phyloP scores from a whole-genome alignment of 2,797 vertebrate species.

The Catharus ustulatus region DNA sequence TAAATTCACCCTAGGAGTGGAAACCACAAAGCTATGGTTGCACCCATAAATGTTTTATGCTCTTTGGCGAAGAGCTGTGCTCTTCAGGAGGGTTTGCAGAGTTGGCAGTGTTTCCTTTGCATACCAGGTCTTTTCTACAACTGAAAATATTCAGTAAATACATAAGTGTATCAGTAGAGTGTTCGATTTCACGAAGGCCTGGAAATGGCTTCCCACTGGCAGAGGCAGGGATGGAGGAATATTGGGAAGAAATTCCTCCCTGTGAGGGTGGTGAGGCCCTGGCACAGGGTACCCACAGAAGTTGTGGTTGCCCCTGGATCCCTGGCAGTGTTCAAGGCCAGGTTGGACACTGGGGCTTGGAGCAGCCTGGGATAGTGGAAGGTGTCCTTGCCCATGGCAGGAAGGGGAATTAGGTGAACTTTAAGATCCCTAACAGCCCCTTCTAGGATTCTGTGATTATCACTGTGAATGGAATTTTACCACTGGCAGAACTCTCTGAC shows the following conservation, averaged over 20 bases:
- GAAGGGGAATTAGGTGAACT: neutral
- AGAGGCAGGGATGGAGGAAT: neutral
- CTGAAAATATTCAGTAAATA: neutral
- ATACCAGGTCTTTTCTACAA: neutral
- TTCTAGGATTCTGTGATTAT: neutral
- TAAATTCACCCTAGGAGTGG: neutral
- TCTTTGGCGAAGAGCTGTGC: neutral
- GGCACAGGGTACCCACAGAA: neutral
- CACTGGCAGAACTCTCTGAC: neutral
- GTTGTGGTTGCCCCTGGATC: neutral
- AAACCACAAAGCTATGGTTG: neutral
- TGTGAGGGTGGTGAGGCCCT: neutral
- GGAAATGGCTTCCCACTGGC: neutral
- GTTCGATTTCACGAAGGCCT: neutral
- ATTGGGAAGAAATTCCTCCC: neutral
- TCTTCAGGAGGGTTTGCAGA: neutral
- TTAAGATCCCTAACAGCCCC: accelerated
- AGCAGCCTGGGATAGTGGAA: accelerated
- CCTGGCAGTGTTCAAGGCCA: neutral
- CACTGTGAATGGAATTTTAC: neutral
- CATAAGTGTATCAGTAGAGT: neutral
- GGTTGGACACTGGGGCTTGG: accelerated
- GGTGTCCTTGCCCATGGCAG: neutral
- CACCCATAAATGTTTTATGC: neutral
- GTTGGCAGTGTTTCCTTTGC: neutral